Evolutionary conservation across 2,113 vertebrate genomes (phyloP).

Genomic region (Chaetops frenatus): DNA sequence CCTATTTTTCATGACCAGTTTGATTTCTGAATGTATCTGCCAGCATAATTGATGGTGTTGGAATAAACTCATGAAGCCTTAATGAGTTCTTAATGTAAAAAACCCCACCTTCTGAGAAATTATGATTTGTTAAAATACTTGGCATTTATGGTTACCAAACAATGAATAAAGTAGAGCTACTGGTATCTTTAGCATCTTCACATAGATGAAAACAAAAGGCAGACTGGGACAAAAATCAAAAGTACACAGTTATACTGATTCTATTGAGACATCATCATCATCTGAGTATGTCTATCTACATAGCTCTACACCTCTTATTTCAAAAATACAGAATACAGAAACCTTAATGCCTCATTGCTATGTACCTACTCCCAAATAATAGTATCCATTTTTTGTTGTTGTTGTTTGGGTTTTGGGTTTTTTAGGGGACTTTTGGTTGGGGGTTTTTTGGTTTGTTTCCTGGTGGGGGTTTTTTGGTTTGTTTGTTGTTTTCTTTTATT

Average conservation of each 20-base stretch:
- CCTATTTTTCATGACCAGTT: neutral
- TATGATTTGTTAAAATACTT: neutral
- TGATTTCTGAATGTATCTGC: neutral
- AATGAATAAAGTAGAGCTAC: neutral
- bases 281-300: neutral
- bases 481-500: too few species aligned
- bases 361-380: neutral
- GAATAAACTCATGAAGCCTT: neutral
- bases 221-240: neutral
- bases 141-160: neutral
- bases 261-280: neutral
- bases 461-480: too few species aligned
- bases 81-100: neutral
- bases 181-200: neutral
- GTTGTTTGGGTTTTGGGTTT: neutral
- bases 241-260: neutral
- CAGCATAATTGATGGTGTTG: neutral
- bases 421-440: neutral
- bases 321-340: neutral
- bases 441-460: neutral
- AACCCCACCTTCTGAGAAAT: neutral
- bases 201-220: neutral
- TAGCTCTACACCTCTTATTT: neutral
- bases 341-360: neutral
- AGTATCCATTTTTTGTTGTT: neutral